Base-by-base conservation (phyloP, 2,797 vertebrate genomes). In the Acridotheres tristis region DNA sequence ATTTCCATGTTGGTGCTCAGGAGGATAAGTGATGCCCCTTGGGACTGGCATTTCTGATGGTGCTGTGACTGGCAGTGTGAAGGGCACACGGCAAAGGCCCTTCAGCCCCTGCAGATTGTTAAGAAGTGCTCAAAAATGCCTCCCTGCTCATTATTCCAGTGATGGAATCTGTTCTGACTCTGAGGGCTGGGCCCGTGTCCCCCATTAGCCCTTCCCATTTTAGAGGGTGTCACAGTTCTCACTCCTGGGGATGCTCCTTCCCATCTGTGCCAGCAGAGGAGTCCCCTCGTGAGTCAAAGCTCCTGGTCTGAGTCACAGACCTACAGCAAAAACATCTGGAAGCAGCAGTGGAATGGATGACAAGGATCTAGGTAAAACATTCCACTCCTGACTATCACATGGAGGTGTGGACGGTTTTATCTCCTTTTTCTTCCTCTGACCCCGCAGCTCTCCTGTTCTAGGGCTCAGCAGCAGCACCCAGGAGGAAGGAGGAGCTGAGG, bases 71-170 rank as follows among this genome's bases (percentile, higher is more conserved):
- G 80, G 59, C 51, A 69, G 59, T n/a, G 43, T 78, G 71, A 93
- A 94, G 79, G 66, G 36, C 71, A 67, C 59, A 63, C 89, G 80
- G 85, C 23, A 95, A 96, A 90, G 48, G 77, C 45, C 43, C 74
- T 71, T 88, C 42, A 79, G 38, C 15, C 42, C 88, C 59, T 74
- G 55, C 55, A 87, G 85, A 57, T 17, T 36, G 27, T 43, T 71
- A 27, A 26, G 26, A 80, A 79, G 74, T 90, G 77, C 32, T 53
- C 63, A 88, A 75, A 95, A 91, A 54, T 9, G 23, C 67, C 63
- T 88, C n/a, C 27, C 26, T 78, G 36, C 27, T 94, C 29, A 10
- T 61, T 74, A 15, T 3, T 61, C 48, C 27, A 40, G 54, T 0
- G 2, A 48, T 71, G 51, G 55, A 17, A 88, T 59, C n/a, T 85